Evolutionary conservation across 2,113 vertebrate genomes (phyloP), one percentile per base, ranked within the genome.

Genomic region (Gadus macrocephalus): DNA sequence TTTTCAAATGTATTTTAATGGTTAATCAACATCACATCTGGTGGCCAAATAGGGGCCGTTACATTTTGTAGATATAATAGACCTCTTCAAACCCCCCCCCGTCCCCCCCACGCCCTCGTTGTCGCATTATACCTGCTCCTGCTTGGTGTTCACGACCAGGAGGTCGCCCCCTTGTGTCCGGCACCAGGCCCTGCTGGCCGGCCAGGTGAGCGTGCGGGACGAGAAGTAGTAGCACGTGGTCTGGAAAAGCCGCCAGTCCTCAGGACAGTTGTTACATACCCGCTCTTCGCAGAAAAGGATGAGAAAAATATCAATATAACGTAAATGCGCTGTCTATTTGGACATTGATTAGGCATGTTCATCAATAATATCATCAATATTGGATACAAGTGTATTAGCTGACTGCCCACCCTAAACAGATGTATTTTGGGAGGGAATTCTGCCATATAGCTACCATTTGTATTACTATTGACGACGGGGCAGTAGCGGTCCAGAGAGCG

Each of bases 221-320:
- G 85, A 87, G 71, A 87, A 75, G 79, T 70, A 83, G 70, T 87
- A 83, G 17, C 85, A 85, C 38, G 70, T 85, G 17, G 53, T 49
- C 27, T 78, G 67, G 59, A 83, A 83, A 20, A 38, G 67, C 2
- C 7, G 71, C 85, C 83, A 87, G 69, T 64, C 19, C 12, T 66
- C 53, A 0, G 5, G 35, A 63, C 85, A 86, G n/a, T 22, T 77
- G 58, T 49, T 80, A 63, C 85, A 84, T 3, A 69, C 5, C 1
- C 82, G 60, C 35, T 84, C 85, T 83, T 62, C 55, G 27, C 61
- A 38, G 16, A 61, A 53, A 5, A 35, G 4, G 31, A 4, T 7
- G 31, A 35, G 31, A 35, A 7, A 35, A 35, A 35, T 6, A 49
- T 49, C 8, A 12, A 49, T 49, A 49, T 8, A 49, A 49, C 12